Conservation (phyloP, 1,140 invertebrate genomes). For the Bombus pascuorum region DNA sequence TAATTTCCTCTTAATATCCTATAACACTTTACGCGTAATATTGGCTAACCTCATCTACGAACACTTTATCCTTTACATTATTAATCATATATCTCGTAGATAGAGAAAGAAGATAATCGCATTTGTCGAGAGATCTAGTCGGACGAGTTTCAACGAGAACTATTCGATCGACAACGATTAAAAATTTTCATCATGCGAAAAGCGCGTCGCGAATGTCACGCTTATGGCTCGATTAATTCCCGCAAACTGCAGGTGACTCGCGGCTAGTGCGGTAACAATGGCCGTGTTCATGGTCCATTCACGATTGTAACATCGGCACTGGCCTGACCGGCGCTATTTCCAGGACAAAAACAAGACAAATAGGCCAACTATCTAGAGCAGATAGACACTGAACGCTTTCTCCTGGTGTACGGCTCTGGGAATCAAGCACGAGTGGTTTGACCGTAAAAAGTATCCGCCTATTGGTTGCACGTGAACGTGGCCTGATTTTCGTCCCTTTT, state of each 20-base stretch:
- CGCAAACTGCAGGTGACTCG: slow-evolving; percentile 68
- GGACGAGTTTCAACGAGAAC: neutral
- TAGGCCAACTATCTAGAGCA: slow-evolving; percentile 73
- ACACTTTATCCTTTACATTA: neutral
- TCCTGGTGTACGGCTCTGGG: slow-evolving; percentile 56
- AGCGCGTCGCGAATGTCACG: slow-evolving; percentile 19
- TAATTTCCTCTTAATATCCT: neutral
- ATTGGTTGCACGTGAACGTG: slow-evolving; percentile 46
- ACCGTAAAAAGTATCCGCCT: slow-evolving; percentile 55
- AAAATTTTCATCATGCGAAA: slow-evolving; percentile 39
- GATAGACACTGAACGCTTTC: slow-evolving; percentile 71
- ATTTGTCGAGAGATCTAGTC: too few relatives aligned
- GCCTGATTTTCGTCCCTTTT: slow-evolving; percentile 40
- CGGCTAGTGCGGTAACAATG: slow-evolving; percentile 69
- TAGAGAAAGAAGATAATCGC: too few relatives aligned
- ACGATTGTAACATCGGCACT: slow-evolving; percentile 65
- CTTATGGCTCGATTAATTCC: slow-evolving; percentile 68
- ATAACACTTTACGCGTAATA: neutral
- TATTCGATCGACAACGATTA: slow-evolving; percentile 1
- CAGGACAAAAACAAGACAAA: slow-evolving; percentile 74
- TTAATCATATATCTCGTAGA: neutral
- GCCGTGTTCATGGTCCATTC: slow-evolving; percentile 44
- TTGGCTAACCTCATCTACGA: neutral
- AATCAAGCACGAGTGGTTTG: slow-evolving; percentile 53
- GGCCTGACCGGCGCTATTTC: slow-evolving; percentile 45